These are phyloP conservation scores for Fissipunctia ypsillon DNA, from an alignment of 2,888 invertebrate species.

Conservation along the genomic window DNA sequence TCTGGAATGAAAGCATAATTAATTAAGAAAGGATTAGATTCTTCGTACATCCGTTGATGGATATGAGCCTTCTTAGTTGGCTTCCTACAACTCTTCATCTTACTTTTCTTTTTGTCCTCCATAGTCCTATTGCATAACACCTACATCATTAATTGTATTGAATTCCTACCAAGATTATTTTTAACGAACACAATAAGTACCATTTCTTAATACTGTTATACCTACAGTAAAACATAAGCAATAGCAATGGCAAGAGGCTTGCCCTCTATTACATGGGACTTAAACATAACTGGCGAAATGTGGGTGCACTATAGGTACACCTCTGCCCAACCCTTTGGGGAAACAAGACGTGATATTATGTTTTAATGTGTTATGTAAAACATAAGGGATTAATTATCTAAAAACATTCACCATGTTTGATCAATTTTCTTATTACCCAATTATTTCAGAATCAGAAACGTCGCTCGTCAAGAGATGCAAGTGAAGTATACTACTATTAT, in stretches of 20 bases:
- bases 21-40: not conserved
- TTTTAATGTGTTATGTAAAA: no score
- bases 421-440: not conserved
- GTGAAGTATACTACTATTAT: not conserved
- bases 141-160: not conserved
- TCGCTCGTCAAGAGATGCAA: not conserved
- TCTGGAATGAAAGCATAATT: slow-evolving; percentile 81
- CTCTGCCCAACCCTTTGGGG: no score
- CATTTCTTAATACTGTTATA: not conserved
- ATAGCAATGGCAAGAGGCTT: no score
- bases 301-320: no score
- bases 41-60: not conserved
- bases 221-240: not conserved
- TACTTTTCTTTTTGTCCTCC: no score
- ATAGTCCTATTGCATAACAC: no score
- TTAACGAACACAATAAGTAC: not conserved
- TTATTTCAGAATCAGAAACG: not conserved
- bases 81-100: not conserved
- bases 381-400: no score
- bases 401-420: not conserved
- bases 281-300: no score
- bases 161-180: not conserved
- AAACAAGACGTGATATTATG: no score
- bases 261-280: no score
- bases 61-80: not conserved